Conservation (phyloP, 2,113 vertebrate species). For the Lophotis ruficrista region DNA sequence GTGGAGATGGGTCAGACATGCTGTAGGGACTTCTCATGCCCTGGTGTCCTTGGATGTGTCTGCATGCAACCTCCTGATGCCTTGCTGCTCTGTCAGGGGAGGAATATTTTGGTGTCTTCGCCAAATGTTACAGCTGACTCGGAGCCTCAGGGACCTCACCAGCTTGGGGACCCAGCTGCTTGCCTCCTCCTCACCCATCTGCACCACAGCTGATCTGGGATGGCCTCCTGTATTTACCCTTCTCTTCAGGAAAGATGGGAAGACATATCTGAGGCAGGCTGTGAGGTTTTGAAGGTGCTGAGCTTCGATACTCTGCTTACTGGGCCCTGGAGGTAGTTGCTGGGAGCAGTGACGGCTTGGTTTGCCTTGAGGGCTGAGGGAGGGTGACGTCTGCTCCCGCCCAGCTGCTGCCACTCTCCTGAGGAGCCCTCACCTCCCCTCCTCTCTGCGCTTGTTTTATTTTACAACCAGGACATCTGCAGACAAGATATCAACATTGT, state of each 20-base stretch:
- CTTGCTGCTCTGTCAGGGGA: neutral
- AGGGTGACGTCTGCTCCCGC: rapidly evolving
- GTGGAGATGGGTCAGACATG: rapidly evolving
- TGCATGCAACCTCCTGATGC: neutral
- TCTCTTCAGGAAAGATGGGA: neutral
- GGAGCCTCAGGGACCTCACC: neutral
- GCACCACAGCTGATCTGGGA: neutral
- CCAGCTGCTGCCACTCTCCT: rapidly evolving
- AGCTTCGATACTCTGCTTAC: neutral
- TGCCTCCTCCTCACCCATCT: neutral
- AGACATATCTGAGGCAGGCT: neutral
- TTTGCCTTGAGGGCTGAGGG: neutral
- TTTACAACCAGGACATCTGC: neutral
- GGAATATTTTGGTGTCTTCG: neutral
- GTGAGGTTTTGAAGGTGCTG: neutral
- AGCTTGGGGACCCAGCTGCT: neutral
- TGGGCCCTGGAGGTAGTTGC: neutral
- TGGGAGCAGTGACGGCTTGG: neutral
- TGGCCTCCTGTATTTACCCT: neutral
- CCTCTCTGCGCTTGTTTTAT: neutral
- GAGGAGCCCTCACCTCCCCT: neutral
- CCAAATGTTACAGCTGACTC: neutral
- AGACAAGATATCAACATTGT: neutral
- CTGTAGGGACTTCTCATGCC: neutral
- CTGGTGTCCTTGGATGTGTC: neutral